Evolutionary conservation across 2,113 vertebrate genomes (phyloP).

Genomic region (Himantopus leucocephalus): DNA sequence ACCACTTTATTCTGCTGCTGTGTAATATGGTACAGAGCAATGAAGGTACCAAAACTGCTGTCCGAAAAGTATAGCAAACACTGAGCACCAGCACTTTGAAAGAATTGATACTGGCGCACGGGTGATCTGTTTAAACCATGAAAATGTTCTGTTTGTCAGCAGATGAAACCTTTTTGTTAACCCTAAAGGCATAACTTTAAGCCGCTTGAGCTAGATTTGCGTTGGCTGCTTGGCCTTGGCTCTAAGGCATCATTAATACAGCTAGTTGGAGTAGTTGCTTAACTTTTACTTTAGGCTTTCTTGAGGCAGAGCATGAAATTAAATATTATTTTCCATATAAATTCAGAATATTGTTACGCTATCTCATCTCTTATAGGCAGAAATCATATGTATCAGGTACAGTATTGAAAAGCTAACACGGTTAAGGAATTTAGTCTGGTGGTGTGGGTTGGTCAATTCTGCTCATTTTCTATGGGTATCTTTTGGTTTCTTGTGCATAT

Average conservation of each 20-base stretch:
- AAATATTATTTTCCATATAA: not conserved
- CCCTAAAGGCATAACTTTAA: not conserved
- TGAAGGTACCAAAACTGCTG: not conserved
- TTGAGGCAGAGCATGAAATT: not conserved
- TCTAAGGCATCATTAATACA: not conserved
- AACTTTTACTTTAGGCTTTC: not conserved
- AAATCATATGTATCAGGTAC: not conserved
- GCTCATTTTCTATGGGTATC: not conserved
- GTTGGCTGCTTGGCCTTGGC: not conserved
- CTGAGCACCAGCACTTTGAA: not conserved
- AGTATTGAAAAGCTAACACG: not conserved
- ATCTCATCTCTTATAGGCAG: not conserved
- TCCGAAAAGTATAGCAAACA: not conserved
- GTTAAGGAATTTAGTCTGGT: not conserved
- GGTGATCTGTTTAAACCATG: not conserved
- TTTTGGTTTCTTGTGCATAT: not conserved
- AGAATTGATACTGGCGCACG: not conserved
- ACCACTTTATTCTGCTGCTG: not conserved
- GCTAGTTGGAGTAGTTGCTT: not conserved
- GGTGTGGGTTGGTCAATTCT: not conserved
- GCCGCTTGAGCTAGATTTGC: not conserved
- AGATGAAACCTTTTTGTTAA: not conserved
- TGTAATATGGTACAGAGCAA: not conserved
- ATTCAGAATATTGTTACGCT: not conserved
- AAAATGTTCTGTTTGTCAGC: not conserved